phyloP scores from a whole-genome alignment of 2,888 invertebrate genomes.

The Nysson spinosus region DNA sequence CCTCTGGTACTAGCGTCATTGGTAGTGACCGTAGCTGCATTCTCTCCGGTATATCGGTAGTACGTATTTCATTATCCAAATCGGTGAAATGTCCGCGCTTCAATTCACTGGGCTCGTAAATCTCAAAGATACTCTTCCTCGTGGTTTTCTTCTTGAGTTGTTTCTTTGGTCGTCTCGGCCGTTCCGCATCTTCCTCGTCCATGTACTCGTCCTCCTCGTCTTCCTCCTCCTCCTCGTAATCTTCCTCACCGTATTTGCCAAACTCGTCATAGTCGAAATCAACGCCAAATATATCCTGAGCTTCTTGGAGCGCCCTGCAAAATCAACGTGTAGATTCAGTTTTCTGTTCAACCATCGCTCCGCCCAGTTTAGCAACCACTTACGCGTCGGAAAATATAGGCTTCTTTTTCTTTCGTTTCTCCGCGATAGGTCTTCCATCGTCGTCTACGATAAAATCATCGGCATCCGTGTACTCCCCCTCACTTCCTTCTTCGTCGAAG shows the following conservation, averaged over 20 bases:
- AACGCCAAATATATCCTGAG: slow-evolving; percentile 99
- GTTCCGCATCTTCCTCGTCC: slow-evolving; percentile 83
- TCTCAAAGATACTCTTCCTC: slow-evolving; percentile 93
- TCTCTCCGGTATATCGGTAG: slow-evolving; percentile 93
- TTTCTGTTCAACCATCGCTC: too few species aligned
- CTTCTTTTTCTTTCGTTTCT: slow-evolving; percentile 88
- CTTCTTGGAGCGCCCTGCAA: slow-evolving; percentile 96
- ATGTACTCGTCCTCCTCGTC: slow-evolving; percentile 90
- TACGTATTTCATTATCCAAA: slow-evolving; percentile 92
- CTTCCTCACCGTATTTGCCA: slow-evolving; percentile 91
- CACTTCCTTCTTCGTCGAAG: slow-evolving; percentile 87
- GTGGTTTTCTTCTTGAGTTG: slow-evolving; percentile 86
- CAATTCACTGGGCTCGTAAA: slow-evolving; percentile 98
- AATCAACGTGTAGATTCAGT: too few species aligned
- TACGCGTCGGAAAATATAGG: slow-evolving; percentile 92
- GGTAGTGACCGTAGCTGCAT: slow-evolving; percentile 95
- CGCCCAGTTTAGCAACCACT: too few species aligned
- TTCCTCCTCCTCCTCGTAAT: slow-evolving; percentile 84
- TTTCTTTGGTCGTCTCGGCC: slow-evolving; percentile 85
- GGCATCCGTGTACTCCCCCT: slow-evolving; percentile 80
- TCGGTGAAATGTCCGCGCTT: slow-evolving; percentile 98
- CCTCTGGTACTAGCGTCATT: slow-evolving; percentile 89
- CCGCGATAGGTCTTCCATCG: slow-evolving; percentile 92
- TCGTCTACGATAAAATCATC: slow-evolving; percentile 99
- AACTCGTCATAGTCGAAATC: slow-evolving; percentile 97